phyloP scores from a whole-genome alignment of 2,888 invertebrate genomes.

The Drosophila algonquin region DNA sequence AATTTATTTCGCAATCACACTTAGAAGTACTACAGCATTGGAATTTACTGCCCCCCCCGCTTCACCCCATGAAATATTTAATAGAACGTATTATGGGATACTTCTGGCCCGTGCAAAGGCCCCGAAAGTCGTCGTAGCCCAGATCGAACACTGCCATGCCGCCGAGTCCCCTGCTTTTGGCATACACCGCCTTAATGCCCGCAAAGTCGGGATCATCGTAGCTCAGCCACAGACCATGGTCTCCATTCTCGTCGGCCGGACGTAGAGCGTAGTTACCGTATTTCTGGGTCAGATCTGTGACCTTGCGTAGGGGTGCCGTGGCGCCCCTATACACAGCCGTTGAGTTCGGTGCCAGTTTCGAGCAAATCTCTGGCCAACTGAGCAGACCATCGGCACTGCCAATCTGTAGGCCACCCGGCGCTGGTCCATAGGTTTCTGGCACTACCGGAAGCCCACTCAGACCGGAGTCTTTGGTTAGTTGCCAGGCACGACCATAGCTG shows the following conservation, averaged over 20 bases:
- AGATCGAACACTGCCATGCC: conserved; percentile 91
- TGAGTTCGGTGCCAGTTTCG: conserved; percentile 87
- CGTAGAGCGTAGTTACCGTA: conserved; percentile 92
- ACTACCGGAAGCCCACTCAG: conserved; percentile 91
- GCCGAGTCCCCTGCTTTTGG: conserved; percentile 89
- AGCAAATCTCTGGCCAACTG: conserved; percentile 92
- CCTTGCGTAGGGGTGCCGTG: conserved; percentile 88
- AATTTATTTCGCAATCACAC: conserved; percentile 17
- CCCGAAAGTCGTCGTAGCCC: conserved; percentile 92
- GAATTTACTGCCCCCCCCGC: conserved; percentile 5
- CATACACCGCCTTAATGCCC: conserved; percentile 90
- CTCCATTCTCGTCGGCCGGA: conserved; percentile 87
- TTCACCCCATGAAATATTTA: conserved; percentile 85
- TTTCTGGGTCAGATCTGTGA: conserved; percentile 91
- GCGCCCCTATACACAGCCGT: conserved; percentile 86
- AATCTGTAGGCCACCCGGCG: conserved; percentile 89
- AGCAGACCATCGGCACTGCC: conserved; percentile 87
- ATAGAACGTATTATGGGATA: conserved; percentile 91
- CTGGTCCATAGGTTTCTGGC: conserved; percentile 87
- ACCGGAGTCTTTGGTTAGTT: conserved; percentile 88
- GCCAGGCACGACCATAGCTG: conserved; percentile 91
- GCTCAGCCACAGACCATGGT: conserved; percentile 91
- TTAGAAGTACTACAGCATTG: neutral
- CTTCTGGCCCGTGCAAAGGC: conserved; percentile 91
- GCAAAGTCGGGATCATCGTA: conserved; percentile 93